Conservation (phyloP, 2,888 invertebrate genomes). For the Epinotia brunnichana region DNA sequence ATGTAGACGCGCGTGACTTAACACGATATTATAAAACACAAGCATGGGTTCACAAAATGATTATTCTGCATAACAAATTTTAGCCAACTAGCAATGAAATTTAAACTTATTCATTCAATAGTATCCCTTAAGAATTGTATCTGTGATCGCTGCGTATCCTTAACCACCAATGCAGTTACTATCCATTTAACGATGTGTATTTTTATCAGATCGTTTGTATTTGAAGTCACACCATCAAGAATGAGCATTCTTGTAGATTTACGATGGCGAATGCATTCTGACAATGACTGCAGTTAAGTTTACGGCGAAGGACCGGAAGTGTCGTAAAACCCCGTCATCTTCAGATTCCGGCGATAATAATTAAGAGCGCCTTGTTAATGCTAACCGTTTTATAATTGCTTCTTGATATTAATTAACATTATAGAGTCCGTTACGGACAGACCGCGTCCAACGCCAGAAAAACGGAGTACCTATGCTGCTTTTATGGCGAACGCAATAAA, state of each 20-base stretch:
- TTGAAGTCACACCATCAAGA: slow-evolving; percentile 60
- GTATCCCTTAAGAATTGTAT: not conserved
- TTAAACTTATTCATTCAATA: no score
- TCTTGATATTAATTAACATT: slow-evolving; percentile 67
- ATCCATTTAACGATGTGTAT: slow-evolving; percentile 25
- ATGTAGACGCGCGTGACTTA: not conserved
- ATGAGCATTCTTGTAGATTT: slow-evolving; percentile 65
- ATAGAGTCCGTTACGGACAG: slow-evolving; percentile 54
- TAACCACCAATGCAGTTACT: not conserved
- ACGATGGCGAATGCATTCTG: slow-evolving; percentile 66
- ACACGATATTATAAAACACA: not conserved
- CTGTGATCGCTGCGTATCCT: not conserved
- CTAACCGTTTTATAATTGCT: slow-evolving; percentile 77
- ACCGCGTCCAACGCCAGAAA: slow-evolving; percentile 38
- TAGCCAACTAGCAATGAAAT: not conserved
- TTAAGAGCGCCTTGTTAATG: slow-evolving; percentile 80
- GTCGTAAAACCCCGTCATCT: slow-evolving; percentile 72
- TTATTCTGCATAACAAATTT: not conserved
- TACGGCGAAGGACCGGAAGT: slow-evolving; percentile 75
- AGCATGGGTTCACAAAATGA: not conserved
- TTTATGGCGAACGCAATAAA: not conserved
- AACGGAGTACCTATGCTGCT: slow-evolving; percentile 26
- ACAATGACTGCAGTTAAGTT: slow-evolving; percentile 62
- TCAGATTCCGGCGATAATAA: slow-evolving; percentile 77
- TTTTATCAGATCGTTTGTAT: slow-evolving; percentile 36